Evolutionary conservation across 2,797 vertebrate species (phyloP), one percentile per base, ranked within the genome.

Genomic region (Eleutherodactylus coqui): DNA sequence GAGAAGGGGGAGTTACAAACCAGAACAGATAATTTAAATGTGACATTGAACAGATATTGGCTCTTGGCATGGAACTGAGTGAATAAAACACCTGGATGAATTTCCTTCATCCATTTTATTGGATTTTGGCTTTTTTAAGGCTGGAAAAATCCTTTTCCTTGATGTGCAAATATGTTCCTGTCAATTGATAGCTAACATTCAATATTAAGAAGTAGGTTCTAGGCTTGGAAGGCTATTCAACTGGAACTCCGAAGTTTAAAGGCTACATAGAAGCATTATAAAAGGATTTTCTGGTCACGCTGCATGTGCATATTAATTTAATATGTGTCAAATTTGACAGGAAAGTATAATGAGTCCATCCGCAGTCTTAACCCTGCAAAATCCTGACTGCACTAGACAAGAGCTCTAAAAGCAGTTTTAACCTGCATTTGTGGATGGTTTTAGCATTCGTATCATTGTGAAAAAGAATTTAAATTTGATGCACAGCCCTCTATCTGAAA

Each of bases 1-100:
- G 13, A 36, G 67, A 88, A 89, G 87, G 69, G 45, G 75, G 27
- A 32, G 36, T 53, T 82, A 58, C 45, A 82, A 36, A 67, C 60
- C 60, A 45, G 60, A 53, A 47, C 19, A 70, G 45, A 77, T 36
- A 55, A 76, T 82, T 82, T 86, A 82, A 58, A 82, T 21, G 19
- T 69, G 34, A 77, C 45, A 82, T 43, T 34, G 36, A 82, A 14
- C 72, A 82, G 72, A 69, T 62, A 41, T 51, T 72, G 43, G 32
- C 29, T 27, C 29, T 67, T 49, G 34, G n/a, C 51, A 76, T 69
- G 21, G 19, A 82, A 82, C 62, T 29, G 10, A 21, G 27, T 45
- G 19, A 75, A 32, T 29, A 36, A 36, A 69, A 69, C 58, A 76
- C 43, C 85, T 80, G 69, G 67, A 41, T 41, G 1, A 27, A 82